Percentiles rank a stretch among this genome's conserved stretches.
phyloP scores from a whole-genome alignment of 1,140 invertebrate genomes.

The Phocides pigmalion region DNA sequence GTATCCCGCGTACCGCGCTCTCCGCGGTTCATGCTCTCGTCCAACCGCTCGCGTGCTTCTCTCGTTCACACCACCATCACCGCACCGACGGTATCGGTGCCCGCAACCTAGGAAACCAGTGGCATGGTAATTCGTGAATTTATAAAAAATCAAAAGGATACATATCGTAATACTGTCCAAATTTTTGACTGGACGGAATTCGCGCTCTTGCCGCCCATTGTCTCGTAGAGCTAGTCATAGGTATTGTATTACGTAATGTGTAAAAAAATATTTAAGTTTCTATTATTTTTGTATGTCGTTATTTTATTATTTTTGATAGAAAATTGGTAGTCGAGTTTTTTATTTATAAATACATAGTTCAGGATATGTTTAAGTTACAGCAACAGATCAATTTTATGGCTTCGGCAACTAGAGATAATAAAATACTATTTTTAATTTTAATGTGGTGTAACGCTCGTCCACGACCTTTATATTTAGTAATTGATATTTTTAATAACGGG shows the following conservation, averaged over 20 bases:
- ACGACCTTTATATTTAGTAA: conserved; percentile 14
- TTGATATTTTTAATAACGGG: conserved; percentile 18
- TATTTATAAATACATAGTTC: conserved; percentile 13
- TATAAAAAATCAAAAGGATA: conserved; percentile 57
- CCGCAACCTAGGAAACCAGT: conserved; percentile 58
- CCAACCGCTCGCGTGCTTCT: conserved; percentile 44
- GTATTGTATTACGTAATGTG: conserved; percentile 75
- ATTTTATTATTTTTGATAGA: not conserved
- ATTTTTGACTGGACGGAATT: conserved; percentile 48
- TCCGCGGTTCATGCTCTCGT: conserved; percentile 37
- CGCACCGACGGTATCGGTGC: conserved; percentile 37
- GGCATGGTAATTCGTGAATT: conserved; percentile 75
- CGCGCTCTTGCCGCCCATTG: conserved; percentile 61
- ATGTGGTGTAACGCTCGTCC: conserved; percentile 20
- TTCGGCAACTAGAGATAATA: conserved; percentile 28
- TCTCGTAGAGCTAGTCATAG: conserved; percentile 63
- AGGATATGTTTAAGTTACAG: conserved; percentile 27
- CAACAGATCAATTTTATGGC: conserved; percentile 31
- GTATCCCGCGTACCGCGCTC: conserved; percentile 46
- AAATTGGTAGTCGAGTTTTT: conserved; percentile 2
- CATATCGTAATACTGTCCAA: conserved; percentile 37
- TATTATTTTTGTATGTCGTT: conserved; percentile 7
- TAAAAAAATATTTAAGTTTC: conserved; percentile 29
- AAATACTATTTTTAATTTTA: conserved; percentile 34
- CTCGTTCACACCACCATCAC: conserved; percentile 34